Base-by-base conservation (phyloP, 2,113 vertebrate species). In the Oreochromis tanganicae region DNA sequence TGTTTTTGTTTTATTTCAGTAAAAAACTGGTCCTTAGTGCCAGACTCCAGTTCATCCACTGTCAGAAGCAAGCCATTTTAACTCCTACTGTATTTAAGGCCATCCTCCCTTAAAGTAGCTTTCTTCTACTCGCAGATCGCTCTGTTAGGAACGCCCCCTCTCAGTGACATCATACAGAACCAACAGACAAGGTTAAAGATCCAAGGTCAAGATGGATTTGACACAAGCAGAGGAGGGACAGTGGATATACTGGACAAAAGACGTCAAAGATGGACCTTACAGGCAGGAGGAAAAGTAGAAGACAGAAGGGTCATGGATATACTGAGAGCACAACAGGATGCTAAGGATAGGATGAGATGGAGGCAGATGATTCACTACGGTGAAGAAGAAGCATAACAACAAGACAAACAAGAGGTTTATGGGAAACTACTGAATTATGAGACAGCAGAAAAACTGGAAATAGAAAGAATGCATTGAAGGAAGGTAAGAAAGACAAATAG, bases 321-420 rank as follows among this genome's bases (percentile, higher is more conserved):
- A 29, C 9, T 10, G 41, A 75, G 66, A 75, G 16, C 68, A 29
- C 21, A 73, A 27, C 41, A 73, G 68, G 21, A 73, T 27, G 68
- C 8, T 43, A 43, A 24, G 66, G 1, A 43, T 24, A 24, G 36
- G 36, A 14, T 71, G 66, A 71, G 41, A 46, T 46, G 5, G 38
- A 73, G 38, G 68, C 38, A 46, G 38, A 9, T 46, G 13, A 73
- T 46, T 24, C 38, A 1, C n/a, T 0, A 9, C 7, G 16, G n/a
- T 43, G 8, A 73, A 27, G 5, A 73, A 13, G 8, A 46, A 46
- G 68, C 36, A 1, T 19, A 66, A 66, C 59, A n/a, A 8, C 5
- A 21, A 54, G 9, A 46, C 17, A 43, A 46, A 27, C 38, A 46
- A 17, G 21, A 46, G 0, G 21, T 27, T 73, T 73, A 10, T 73